Base-by-base conservation (phyloP, 2,888 invertebrate species). In the Craniophora ligustri region DNA sequence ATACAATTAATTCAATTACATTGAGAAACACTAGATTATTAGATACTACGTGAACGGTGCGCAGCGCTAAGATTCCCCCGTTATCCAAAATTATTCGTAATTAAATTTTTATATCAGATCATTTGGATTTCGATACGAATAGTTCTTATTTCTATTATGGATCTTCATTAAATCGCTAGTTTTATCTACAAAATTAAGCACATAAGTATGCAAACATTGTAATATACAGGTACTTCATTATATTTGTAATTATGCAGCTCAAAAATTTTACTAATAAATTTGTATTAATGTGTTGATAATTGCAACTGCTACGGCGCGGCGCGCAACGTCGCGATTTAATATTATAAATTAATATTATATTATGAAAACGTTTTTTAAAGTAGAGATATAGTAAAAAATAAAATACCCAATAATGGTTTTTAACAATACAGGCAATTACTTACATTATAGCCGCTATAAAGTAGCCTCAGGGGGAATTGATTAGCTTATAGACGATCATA, bases 381-480 rank as follows among this genome's bases (percentile, higher is more conserved):
- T 65, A 65, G 39, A n/a, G 11, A 5, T 40, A 11, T 14, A 5
- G 30, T 6, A 21, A n/a, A 3, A 26, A 26, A 18, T 26, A 40
- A 42, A 51, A 47, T 47, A n/a, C 7, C 21, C 35, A 21, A 32
- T 26, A 14, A 32, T 39, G 5, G 4, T 6, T 44, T 26, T 15
- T 18, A 26, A 10, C 14, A 31, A 44, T 31, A 36, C 38, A 13
- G 10, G 44, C 44, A 67, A 23, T 49, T 66, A 42, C 58, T 55
- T 61, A 67, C 48, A 40, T 47, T 41, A 51, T 18, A 34, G 35
- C 11, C 23, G 55, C 45, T 32, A 35, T 58, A 35, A 63, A 78
- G 75, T 63, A 62, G 72, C 55, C 62, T 73, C 67, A 55, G 46
- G 46, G 75, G 75, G 75, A 76, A 79, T 78, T 75, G 57, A 67